A percentile compares a stretch with the other conserved stretches of the same genome.
Conservation (phyloP, 2,113 vertebrate species). For the Planiliza haematocheilus region DNA sequence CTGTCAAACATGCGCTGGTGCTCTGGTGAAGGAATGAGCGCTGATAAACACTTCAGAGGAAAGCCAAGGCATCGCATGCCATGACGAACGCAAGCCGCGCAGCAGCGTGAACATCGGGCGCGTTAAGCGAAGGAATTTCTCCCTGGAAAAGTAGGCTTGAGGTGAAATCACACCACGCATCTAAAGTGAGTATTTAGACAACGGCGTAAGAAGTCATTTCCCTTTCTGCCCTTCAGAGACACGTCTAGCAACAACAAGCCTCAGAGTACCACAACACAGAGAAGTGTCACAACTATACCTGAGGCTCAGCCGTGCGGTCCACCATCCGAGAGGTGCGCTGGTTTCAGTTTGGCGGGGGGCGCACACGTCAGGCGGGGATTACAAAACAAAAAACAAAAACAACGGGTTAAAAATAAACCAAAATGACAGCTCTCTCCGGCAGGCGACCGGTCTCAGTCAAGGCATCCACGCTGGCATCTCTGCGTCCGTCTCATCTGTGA, state of each 20-base stretch:
- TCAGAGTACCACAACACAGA: constrained; percentile 12
- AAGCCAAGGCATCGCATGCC: constrained; percentile 43
- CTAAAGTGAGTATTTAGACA: constrained; percentile 20
- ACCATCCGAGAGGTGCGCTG: constrained; percentile 64
- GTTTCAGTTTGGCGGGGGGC: too few relatives aligned
- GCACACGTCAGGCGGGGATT: too few relatives aligned
- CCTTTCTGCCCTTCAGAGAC: constrained; percentile 6
- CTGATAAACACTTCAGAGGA: constrained; percentile 50
- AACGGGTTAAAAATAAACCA: constrained; percentile 39
- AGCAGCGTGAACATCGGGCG: neutral
- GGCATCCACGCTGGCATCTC: constrained; percentile 49
- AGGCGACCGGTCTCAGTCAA: constrained; percentile 48
- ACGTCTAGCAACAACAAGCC: constrained; percentile 9
- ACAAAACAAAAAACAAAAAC: constrained; percentile 30
- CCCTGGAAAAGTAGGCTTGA: neutral
- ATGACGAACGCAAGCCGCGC: constrained; percentile 43
- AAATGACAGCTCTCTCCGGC: constrained; percentile 53
- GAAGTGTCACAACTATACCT: constrained; percentile 75
- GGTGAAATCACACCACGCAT: constrained; percentile 1
- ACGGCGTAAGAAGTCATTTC: constrained; percentile 11
- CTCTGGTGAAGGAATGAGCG: constrained; percentile 22
- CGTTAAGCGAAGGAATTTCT: neutral
- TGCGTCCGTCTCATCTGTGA: constrained; percentile 35
- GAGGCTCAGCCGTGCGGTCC: constrained; percentile 70
- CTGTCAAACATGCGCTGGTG: constrained; percentile 25